Base-by-base conservation (phyloP, 2,888 invertebrate species). In the Campoletis raptor region DNA sequence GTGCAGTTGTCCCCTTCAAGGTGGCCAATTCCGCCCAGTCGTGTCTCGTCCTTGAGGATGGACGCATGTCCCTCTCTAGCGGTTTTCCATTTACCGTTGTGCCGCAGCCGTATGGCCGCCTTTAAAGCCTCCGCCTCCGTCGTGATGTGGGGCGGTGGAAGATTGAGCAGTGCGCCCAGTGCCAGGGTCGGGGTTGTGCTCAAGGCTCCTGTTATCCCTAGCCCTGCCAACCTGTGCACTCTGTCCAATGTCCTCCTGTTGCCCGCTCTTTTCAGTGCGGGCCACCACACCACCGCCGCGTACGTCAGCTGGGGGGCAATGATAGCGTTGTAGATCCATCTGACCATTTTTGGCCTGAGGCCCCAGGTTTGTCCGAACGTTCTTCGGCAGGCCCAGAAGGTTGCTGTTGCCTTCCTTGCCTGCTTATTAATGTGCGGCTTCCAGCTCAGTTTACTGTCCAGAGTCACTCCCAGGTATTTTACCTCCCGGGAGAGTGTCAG, bases 301-400 rank as follows among this genome's bases (percentile, higher is more conserved):
- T n/a, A n/a, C n/a, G 24, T 84, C 81, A 30, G 82, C 5, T 81
- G 81, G n/a, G 85, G 87, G 15, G 70, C 69, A 36, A 88, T 18
- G n/a, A 89, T 86, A 48, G 80, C 85, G 12, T 66, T 81, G 78
- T 88, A 86, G 10, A 88, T 64, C 88, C 88, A 87, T 45, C 72
- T 72, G 1, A 87, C 81, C 78, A 88, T 72, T 10, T 76, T 72
- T 5, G 88, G 87, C 82, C 81, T 86, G 12, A 88, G 67, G 6
- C 81, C 86, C 85, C 87, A 88, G 9, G 45, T 45, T 45, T 45
- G 45, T 5, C 9, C 45, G 9, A 45, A 45, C 45, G 9, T 45
- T 9, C 45, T 45, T 8, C 45, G 45, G 37, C 45, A 45, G 9
- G 48, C 48, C 48, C 48, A 48, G 48, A 48, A 48, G 48, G n/a